Evolutionary conservation across 1,140 invertebrate genomes (phyloP), one percentile per base, ranked within the genome.

Genomic region (Drosophila ogumai): DNA sequence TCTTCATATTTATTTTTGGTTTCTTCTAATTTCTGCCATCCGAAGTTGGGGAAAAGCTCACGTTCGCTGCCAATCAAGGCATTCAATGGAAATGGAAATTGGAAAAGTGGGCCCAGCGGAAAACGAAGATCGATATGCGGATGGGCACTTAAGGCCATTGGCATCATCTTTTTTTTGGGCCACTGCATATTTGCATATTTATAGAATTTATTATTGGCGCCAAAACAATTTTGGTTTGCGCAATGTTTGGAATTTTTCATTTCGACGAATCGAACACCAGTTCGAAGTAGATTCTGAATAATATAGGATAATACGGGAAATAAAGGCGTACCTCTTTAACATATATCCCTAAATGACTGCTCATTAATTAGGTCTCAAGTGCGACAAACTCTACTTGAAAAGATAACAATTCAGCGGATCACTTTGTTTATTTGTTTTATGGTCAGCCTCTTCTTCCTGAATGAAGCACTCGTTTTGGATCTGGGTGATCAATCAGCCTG

Each of bases 11-110:
- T 38, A 25, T 36, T 66, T 68, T 52, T 9, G 17, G 22, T 5
- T 10, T 31, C 32, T 38, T 66, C 34, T 28, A 25, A 56, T 43
- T 46, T 77, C 40, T 47, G 44, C 55, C 50, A 52, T 9, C 31
- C 49, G 6, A 50, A 81, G 58, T 64, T 67, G 38, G 41, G 43
- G 47, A 59, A 57, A 56, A 71, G 73, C 73, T 64, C 81, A 85
- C 78, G 81, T 85, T 75, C 81, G 74, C 81, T 86, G 77, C 74
- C 81, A 85, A 81, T 86, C 73, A 73, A 63, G 31, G 38, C 36
- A 12, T 28, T 49, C 36, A n/a, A n/a, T 61, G 55, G n/a, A 36
- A 71, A 63, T 44, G 72, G 55, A 67, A 52, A 36, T 19, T 40
- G 41, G 38, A 36, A 54, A 44, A 44, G 43, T 44, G 38, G 41